Evolutionary conservation across 2,888 invertebrate genomes (phyloP).

Genomic region (Lycia hirtaria): DNA sequence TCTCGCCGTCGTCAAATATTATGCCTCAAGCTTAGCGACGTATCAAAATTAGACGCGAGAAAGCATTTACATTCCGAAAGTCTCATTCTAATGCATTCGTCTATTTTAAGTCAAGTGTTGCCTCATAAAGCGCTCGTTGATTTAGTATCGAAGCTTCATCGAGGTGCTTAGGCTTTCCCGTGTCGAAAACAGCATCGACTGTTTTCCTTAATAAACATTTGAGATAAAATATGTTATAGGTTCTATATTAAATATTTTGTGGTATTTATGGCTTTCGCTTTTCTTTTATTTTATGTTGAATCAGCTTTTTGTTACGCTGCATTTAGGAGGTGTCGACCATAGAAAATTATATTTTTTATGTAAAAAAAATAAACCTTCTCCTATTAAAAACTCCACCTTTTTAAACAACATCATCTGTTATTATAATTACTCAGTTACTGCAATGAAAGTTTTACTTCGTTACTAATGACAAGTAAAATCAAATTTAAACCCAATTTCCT

Average conservation of each 20-base stretch:
- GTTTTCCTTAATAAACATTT: conserved; percentile 40
- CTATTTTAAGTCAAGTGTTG: conserved; percentile 38
- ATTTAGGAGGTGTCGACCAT: no score
- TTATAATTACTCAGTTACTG: no score
- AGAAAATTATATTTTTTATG: no score
- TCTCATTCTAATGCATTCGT: conserved; percentile 32
- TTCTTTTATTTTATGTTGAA: no score
- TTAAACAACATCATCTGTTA: no score
- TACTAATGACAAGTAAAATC: no score
- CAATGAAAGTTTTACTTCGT: no score
- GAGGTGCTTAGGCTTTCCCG: conserved; percentile 37
- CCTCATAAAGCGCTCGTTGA: conserved; percentile 33
- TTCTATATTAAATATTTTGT: conserved; percentile 4
- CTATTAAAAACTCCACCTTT: no score
- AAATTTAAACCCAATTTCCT: no score
- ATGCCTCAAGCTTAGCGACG: conserved; percentile 10
- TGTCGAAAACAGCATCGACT: conserved; percentile 15
- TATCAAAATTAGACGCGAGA: conserved; percentile 27
- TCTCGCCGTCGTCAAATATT: conserved; percentile 7
- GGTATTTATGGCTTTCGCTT: neutral
- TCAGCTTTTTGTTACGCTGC: no score
- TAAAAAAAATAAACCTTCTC: no score
- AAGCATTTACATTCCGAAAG: conserved; percentile 32
- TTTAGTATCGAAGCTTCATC: conserved; percentile 38
- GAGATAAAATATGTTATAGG: conserved; percentile 14